Base-by-base conservation (phyloP, 2,888 invertebrate genomes). In the Philhelius pedissequus region DNA sequence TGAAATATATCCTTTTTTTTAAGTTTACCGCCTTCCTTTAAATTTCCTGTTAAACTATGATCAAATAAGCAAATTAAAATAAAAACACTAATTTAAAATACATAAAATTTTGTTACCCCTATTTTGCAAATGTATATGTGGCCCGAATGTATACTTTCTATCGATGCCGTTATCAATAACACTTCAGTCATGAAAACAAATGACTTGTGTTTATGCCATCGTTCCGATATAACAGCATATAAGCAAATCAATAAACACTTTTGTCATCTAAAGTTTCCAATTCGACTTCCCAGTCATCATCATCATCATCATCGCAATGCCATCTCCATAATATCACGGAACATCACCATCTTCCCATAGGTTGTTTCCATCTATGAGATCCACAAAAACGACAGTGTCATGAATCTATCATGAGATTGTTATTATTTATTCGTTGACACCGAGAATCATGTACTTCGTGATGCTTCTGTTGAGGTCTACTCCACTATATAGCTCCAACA, bases 371-470 rank as follows among this genome's bases (percentile, higher is more conserved):
- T 45, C 20, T n/a, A n/a, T n/a, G n/a, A 58, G 40, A 27, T 38
- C 45, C 45, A 20, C 30, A 20, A 43, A 60, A 54, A 71, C 68
- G 60, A 71, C 76, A 76, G 70, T 71, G 54, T 76, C 75, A 80
- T 84, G 84, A 80, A 84, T 84, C 76, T 80, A 68, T 84, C 75
- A 76, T 32, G 75, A 56, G 68, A 60, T 70, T 71, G 71, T 79
- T 80, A 75, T 70, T 80, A 84, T 80, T 84, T 84, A 80, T 84
- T 73, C 84, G 71, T 71, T 80, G 75, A 80, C 71, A 84, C 52
- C 84, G 71, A 71, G 80, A 76, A 62, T 80, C 84, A 76, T 84
- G 84, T 76, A 80, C 54, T 76, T 80, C 84, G 80, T 84, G 84
- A 84, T 84, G 60, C 68, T 71, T 50, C 64, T 70, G 64, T 70